These are phyloP conservation scores for Penaeus monodon DNA, from an alignment of 2,888 invertebrate species.

Conservation along the genomic window DNA sequence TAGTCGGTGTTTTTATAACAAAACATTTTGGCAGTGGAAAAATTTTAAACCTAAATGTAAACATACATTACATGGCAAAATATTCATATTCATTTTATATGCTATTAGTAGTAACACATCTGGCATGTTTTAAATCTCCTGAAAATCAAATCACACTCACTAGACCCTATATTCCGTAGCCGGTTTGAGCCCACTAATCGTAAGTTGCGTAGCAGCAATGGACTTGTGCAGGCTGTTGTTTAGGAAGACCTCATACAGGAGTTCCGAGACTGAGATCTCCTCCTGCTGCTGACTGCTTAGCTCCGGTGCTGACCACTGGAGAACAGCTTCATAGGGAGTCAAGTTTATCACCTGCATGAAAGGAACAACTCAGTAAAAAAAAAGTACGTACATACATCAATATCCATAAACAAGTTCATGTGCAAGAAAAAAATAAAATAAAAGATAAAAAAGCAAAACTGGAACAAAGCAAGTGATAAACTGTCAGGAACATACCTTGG, in stretches of 20 bases:
- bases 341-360: constrained; percentile 81
- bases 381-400: background rate
- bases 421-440: background rate
- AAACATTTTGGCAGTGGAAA: background rate
- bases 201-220: constrained; percentile 82
- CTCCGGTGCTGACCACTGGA: constrained; percentile 77
- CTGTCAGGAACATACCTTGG: constrained; percentile 74
- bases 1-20: background rate
- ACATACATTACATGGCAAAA: background rate
- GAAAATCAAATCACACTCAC: constrained; percentile 68
- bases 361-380: background rate
- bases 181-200: constrained; percentile 86
- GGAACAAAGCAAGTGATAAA: background rate
- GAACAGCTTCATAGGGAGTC: constrained; percentile 85
- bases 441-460: background rate
- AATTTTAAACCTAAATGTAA: background rate
- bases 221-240: constrained; percentile 87
- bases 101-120: too few relatives aligned
- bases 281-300: constrained; percentile 67
- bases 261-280: constrained; percentile 75
- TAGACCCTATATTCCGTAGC: constrained; percentile 90
- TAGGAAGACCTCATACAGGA: constrained; percentile 86
- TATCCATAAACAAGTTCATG: background rate
- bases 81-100: too few relatives aligned
- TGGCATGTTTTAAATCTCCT: background rate